These are phyloP conservation scores for Dinoponera quadriceps DNA, from an alignment of 1,140 invertebrate genomes.

Conservation along the genomic window DNA sequence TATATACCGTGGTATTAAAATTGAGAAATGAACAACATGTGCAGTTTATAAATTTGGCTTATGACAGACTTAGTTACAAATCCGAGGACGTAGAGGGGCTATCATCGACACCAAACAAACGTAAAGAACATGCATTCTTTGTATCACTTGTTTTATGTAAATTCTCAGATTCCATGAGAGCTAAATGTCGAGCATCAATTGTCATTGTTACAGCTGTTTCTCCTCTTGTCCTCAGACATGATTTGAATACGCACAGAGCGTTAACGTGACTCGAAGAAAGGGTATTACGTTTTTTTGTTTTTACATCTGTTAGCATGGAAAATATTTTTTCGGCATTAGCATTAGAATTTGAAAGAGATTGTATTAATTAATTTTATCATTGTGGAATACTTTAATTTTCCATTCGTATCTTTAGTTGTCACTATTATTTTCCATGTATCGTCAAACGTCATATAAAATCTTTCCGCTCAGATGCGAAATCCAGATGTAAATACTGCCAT, in stretches of 20 bases:
- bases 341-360: not conserved
- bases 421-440: constrained; percentile 3
- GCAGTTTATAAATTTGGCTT: not conserved
- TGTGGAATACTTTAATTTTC: not conserved
- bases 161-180: not conserved
- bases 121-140: not conserved
- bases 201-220: not conserved
- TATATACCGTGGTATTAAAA: no score
- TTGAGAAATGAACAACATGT: no score
- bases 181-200: constrained; percentile 18
- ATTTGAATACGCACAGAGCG: not conserved
- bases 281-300: not conserved
- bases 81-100: not conserved
- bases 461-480: not conserved
- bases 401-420: not conserved
- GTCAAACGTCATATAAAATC: not conserved
- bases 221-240: not conserved
- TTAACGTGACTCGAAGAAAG: not conserved
- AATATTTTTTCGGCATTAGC: not conserved
- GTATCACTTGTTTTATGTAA: not conserved
- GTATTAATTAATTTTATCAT: not conserved
- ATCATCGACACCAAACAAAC: not conserved
- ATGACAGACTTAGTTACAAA: constrained; percentile 12
- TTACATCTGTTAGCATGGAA: not conserved
- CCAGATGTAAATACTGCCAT: not conserved